Evolutionary conservation across 2,113 vertebrate genomes (phyloP), one percentile per base, ranked within the genome.

Genomic region (Calyptommatus sinebrachiatus): DNA sequence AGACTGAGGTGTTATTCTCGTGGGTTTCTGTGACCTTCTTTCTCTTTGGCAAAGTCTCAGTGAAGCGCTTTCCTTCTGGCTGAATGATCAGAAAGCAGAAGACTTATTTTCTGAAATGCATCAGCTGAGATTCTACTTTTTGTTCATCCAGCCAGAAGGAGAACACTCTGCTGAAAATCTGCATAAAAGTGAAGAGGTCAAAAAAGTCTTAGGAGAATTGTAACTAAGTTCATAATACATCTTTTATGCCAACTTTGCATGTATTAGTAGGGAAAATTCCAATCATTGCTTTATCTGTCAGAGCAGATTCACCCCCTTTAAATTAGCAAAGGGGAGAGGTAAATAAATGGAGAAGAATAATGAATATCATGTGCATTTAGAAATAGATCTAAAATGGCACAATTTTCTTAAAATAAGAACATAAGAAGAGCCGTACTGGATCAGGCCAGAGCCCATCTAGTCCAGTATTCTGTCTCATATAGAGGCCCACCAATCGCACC

Each of bases 121-220:
- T 53, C 66, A 0, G 83, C 71, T 85, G 87, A 90, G 73, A 83
- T 81, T 90, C 82, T 80, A 83, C 76, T 87, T 87, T 80, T 72
- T 80, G 80, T 84, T 90, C 86, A 84, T 80, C 76, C 86, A 91
- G 82, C 78, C 91, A 83, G 85, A 87, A 89, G 66, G 74, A 83
- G 69, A 86, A 85, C 66, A 57, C 22, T 22, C 28, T 28, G 29
- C 86, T 80, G 85, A 77, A 87, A 81, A 79, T 65, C 81, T 77
- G 4, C 81, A 87, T 87, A 7, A 87, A 85, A 45, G 14, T 50
- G 24, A 20, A 61, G 71, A 91, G 88, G 88, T 90, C 86, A 90
- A 57, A 60, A 80, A 85, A 90, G 86, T 84, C 83, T 69, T 79
- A 5, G 80, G 85, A 0, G 0, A 83, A 84, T 80, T 83, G 91